These are phyloP conservation scores for Aurelia sp. DNA, from an alignment of 30 jellyfish, hydroid and myxozoan genomes.

Conservation along the genomic window DNA sequence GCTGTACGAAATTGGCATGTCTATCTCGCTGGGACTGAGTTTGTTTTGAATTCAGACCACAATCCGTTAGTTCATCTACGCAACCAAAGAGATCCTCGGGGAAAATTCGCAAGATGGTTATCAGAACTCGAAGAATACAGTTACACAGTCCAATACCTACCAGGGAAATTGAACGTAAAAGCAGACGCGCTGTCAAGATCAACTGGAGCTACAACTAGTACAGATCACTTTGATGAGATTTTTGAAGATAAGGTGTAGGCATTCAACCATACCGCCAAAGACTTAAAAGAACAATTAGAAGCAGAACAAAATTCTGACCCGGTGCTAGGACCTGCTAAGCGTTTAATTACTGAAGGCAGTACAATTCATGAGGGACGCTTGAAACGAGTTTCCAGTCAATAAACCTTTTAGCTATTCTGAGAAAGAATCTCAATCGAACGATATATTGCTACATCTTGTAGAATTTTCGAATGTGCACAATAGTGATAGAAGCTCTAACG, in stretches of 20 bases:
- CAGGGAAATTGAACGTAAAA: too few relatives aligned
- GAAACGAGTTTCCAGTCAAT: conserved; percentile 47
- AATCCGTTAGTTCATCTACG: conserved; percentile 59
- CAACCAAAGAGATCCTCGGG: conserved; percentile 47
- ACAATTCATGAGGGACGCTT: too few relatives aligned
- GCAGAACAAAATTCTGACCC: conserved; percentile 40
- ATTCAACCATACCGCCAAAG: conserved; percentile 4
- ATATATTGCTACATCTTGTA: too few relatives aligned
- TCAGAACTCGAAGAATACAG: too few relatives aligned
- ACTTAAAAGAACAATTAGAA: conserved; percentile 15
- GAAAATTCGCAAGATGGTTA: conserved; percentile 51
- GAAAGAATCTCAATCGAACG: too few relatives aligned
- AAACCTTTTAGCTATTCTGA: too few relatives aligned
- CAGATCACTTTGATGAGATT: too few relatives aligned
- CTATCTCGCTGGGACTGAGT: conserved; percentile 47
- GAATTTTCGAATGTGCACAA: too few relatives aligned
- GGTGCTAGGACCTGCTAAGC: conserved; percentile 23
- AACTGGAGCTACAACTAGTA: too few relatives aligned
- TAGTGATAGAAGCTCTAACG: too few relatives aligned
- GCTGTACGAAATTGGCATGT: conserved; percentile 66
- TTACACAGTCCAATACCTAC: too few relatives aligned
- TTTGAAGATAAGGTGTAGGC: conserved; percentile 38
- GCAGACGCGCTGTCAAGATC: too few relatives aligned
- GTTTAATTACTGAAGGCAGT: conserved; percentile 22
- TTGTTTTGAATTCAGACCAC: conserved; percentile 47